Evolutionary conservation across 2,797 vertebrate genomes (phyloP).

Genomic region (Helostoma temminkii): DNA sequence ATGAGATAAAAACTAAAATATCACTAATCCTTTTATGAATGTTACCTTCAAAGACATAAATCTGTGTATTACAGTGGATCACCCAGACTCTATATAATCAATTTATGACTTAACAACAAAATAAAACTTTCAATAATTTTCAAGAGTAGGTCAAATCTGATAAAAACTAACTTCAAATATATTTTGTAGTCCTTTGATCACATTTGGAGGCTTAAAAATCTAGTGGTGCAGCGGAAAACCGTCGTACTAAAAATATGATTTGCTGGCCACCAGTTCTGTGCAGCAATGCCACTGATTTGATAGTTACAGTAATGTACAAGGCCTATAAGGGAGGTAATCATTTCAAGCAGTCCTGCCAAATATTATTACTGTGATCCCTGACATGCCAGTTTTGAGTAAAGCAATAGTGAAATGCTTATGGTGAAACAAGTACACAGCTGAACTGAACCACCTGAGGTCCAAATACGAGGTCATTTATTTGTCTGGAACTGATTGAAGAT

Average conservation of each 20-base stretch:
- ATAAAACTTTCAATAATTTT: too few relatives aligned
- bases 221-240: background rate
- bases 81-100: too few relatives aligned
- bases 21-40: background rate
- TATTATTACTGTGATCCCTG: conserved; percentile 26
- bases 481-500: background rate
- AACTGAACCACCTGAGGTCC: conserved; percentile 22
- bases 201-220: conserved; percentile 8
- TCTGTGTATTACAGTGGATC: conserved; percentile 13
- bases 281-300: conserved; percentile 3
- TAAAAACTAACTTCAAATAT: too few relatives aligned
- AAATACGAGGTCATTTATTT: conserved; percentile 21
- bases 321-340: conserved; percentile 8
- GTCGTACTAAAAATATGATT: conserved; percentile 3
- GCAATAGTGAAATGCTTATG: background rate
- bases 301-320: conserved; percentile 5
- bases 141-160: too few relatives aligned
- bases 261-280: background rate
- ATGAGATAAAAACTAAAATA: too few relatives aligned
- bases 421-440: conserved; percentile 8
- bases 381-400: conserved; percentile 8
- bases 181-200: conserved; percentile 35
- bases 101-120: too few relatives aligned
- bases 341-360: conserved; percentile 7
- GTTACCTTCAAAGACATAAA: background rate